A percentile compares a stretch with the other conserved stretches of the same genome.
phyloP scores from a whole-genome alignment of 2,888 invertebrate species.

The Linnaemya tessellans region DNA sequence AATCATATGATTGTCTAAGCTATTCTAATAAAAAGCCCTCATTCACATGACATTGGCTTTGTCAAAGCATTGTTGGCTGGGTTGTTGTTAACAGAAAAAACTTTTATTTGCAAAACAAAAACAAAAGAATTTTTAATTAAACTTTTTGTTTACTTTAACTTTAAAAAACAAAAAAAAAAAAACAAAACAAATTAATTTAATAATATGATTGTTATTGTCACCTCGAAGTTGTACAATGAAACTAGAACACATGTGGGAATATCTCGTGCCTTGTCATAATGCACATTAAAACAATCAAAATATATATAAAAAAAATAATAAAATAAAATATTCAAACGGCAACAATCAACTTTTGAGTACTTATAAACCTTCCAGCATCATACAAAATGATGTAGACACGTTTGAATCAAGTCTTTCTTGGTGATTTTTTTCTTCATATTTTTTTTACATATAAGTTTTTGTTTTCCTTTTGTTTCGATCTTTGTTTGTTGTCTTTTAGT shows the following conservation, averaged over 20 bases:
- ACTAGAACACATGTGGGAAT: constrained; percentile 81
- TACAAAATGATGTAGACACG: constrained; percentile 4
- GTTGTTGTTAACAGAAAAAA: constrained; percentile 52
- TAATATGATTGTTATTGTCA: constrained; percentile 73
- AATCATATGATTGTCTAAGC: constrained; percentile 36
- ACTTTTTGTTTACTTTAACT: constrained; percentile 38
- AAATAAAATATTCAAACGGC: constrained; percentile 35
- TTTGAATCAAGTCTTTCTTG: constrained; percentile 38
- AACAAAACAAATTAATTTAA: constrained; percentile 65
- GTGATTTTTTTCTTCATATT: not conserved
- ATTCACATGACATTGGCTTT: constrained; percentile 76
- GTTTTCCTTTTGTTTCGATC: constrained; percentile 17
- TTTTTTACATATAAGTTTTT: not conserved
- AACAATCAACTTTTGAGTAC: constrained; percentile 35
- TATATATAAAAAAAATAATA: constrained; percentile 25
- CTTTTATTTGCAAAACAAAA: constrained; percentile 5
- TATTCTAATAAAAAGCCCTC: constrained; percentile 63
- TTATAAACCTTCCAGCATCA: constrained; percentile 49
- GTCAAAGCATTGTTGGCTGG: constrained; percentile 57
- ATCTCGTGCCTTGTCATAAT: constrained; percentile 73
- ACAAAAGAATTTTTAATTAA: constrained; percentile 70
- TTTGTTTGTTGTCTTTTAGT: constrained; percentile 41
- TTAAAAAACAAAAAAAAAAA: constrained; percentile 16
- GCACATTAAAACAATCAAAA: constrained; percentile 47
- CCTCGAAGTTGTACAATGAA: constrained; percentile 75